Conservation (phyloP, 2,797 vertebrate species). For the Lophius americanus region DNA sequence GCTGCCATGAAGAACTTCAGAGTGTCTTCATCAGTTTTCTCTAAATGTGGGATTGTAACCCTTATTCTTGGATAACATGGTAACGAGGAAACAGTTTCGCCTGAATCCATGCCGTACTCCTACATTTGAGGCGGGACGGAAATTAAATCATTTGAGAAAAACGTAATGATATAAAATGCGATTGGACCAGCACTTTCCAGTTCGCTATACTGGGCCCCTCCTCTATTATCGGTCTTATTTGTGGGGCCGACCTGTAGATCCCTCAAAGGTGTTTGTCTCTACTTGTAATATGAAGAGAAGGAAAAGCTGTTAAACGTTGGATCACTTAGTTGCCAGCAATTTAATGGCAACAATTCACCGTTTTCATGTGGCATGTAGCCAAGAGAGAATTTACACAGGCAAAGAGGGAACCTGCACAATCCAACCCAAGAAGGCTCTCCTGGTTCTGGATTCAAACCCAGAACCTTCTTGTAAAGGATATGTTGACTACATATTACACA, state of each 20-base stretch:
- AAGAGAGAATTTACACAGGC: no score
- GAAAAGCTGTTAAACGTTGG: no score
- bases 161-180: conserved; percentile 25
- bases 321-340: no score
- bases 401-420: no score
- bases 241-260: no score
- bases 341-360: no score
- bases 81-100: conserved; percentile 34
- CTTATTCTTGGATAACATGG: conserved; percentile 19
- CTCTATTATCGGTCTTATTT: no score
- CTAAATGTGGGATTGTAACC: conserved; percentile 29
- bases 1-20: conserved; percentile 19
- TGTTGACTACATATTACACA: no score
- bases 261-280: neutral
- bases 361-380: no score
- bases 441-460: neutral
- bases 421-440: no score
- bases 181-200: conserved; percentile 11
- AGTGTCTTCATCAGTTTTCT: conserved; percentile 46
- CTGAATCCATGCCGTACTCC: conserved; percentile 35
- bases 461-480: neutral
- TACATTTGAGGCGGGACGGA: conserved; percentile 31
- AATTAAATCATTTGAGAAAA: conserved; percentile 30
- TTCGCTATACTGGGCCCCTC: neutral
- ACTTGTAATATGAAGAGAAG: no score